Evolutionary conservation across 2,888 invertebrate species (phyloP).

Genomic region (Mesorhabditis spiculigera): DNA sequence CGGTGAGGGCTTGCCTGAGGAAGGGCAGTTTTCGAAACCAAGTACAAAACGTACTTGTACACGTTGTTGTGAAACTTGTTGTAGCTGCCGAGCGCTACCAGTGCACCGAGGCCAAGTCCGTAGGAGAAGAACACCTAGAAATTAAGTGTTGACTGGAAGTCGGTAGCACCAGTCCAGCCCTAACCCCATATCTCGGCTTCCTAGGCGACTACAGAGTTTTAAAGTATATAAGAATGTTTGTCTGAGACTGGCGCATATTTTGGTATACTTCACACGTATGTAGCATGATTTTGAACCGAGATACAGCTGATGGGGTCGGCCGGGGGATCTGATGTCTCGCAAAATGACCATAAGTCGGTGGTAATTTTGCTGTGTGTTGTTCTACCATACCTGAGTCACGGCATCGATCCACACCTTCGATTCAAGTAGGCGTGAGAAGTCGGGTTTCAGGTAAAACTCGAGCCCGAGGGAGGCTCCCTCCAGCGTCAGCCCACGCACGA

Average conservation of each 20-base stretch:
- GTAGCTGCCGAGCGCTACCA: conserved; percentile 94
- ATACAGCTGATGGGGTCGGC: no score
- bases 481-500: conserved; percentile 84
- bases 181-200: no score
- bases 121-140: conserved; percentile 87
- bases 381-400: conserved; percentile 73
- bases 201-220: no score
- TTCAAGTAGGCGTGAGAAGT: conserved; percentile 81
- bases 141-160: no score
- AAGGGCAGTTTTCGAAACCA: neutral
- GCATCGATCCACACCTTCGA: conserved; percentile 89
- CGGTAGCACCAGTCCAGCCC: no score
- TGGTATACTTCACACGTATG: no score
- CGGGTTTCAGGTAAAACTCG: conserved; percentile 85
- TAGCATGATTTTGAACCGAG: no score
- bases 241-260: no score
- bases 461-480: conserved; percentile 88
- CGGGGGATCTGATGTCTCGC: no score
- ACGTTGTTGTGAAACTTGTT: conserved; percentile 97
- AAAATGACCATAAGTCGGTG: neutral
- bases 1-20: conserved; percentile 62
- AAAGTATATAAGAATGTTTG: no score
- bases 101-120: conserved; percentile 88
- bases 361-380: neutral
- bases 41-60: conserved; percentile 73